Percentiles rank a stretch among this genome's conserved stretches.
These are phyloP conservation scores for Tarsius wallacei DNA, from an alignment of 2,797 vertebrate species.

Conservation along the genomic window DNA sequence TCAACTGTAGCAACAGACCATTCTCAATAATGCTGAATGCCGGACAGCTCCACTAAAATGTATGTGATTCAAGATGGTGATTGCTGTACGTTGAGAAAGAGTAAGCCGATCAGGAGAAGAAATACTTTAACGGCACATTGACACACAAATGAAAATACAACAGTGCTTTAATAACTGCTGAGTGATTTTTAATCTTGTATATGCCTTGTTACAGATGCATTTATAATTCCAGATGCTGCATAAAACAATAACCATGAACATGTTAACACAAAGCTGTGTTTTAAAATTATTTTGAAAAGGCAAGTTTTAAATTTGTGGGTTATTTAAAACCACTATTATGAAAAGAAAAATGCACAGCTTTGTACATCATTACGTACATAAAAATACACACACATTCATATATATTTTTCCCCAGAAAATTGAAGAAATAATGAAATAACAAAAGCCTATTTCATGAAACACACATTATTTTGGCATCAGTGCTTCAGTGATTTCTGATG, in stretches of 20 bases:
- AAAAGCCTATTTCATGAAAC: constrained; percentile 80
- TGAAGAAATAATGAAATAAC: constrained; percentile 60
- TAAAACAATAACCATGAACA: background rate
- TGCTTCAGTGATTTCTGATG: constrained; percentile 81
- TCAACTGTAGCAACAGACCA: background rate
- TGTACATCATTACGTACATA: background rate
- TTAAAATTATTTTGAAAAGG: constrained; percentile 39
- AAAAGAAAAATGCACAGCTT: background rate
- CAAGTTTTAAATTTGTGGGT: constrained; percentile 11
- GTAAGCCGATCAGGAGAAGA: background rate
- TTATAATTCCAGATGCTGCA: constrained; percentile 59
- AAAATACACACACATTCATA: background rate
- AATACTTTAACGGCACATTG: background rate
- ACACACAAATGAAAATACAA: background rate
- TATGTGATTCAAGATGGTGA: background rate
- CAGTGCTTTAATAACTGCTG: background rate
- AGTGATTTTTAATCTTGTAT: constrained; percentile 6
- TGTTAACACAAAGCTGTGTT: constrained; percentile 40
- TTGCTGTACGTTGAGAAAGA: background rate
- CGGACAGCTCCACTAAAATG: background rate
- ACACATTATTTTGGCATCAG: constrained; percentile 78
- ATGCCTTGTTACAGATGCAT: constrained; percentile 27
- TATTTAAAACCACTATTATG: constrained; percentile 23
- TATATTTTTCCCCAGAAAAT: constrained; percentile 51
- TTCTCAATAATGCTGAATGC: background rate